Evolutionary conservation across 1,140 invertebrate species (phyloP), one percentile per base, ranked within the genome.

Genomic region (Bombus pyrosoma): DNA sequence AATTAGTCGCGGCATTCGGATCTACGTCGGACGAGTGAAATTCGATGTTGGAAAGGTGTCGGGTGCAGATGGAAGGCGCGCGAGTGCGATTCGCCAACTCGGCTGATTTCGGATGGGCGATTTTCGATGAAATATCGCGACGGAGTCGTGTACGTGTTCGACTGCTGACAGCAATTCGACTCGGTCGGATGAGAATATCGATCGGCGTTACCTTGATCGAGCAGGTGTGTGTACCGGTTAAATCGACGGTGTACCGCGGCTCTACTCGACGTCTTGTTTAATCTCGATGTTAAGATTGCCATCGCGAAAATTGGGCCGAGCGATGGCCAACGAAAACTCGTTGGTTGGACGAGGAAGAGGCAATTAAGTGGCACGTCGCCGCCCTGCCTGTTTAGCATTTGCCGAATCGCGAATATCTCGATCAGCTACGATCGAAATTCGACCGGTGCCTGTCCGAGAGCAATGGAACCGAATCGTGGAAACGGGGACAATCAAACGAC

Each of bases 71-170:
- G 47, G 18, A 53, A 53, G 18, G 47, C 47, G 47, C 47, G 18
- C 47, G 47, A 53, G 6, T 22, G 47, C 47, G 47, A 25, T 13
- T 25, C n/a, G 22, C 9, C n/a, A 25, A 22, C 73, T 22, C 43
- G 32, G 13, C 47, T 53, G 74, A 59, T 62, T 39, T 28, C 34
- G 37, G 10, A 34, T 32, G 64, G 37, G 28, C 57, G 76, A 79
- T 84, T 87, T 66, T 64, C 72, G 66, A 59, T 74, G 80, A 85
- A 85, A 85, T 85, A 85, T 84, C 71, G 47, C 47, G 47, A 53
- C 47, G 18, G 18, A 6, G 47, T 1, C 1, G 47, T 53, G 41
- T 64, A 32, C 22, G 15, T 75, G n/a, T 53, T 53, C 18, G 71
- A 74, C 53, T 72, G 57, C 3, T 57, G 28, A 53, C 25, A 57